phyloP scores from a whole-genome alignment of 2,797 vertebrate species.

The Propithecus perrieri region DNA sequence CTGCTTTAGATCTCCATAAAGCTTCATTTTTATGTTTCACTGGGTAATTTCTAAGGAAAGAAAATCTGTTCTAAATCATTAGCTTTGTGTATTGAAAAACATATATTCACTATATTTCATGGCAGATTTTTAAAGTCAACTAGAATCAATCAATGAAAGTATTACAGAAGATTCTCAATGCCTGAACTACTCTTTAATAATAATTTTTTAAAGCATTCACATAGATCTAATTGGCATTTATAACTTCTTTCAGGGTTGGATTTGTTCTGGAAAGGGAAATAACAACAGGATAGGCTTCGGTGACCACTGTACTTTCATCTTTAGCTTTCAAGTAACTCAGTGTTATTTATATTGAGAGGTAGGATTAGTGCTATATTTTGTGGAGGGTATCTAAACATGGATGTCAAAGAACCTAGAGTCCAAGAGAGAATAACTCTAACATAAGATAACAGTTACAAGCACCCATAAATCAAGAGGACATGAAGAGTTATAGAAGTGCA shows the following conservation, averaged over 20 bases:
- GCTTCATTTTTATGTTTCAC: conserved; percentile 66
- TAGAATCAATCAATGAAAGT: conserved; percentile 73
- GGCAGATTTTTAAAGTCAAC: conserved; percentile 70
- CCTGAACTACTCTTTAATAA: conserved; percentile 28
- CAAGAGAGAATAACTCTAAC: neutral
- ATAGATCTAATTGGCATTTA: conserved; percentile 2
- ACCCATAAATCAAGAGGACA: neutral
- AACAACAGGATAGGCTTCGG: neutral
- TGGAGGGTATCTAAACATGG: neutral
- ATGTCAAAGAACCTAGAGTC: neutral
- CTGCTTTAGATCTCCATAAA: conserved; percentile 59
- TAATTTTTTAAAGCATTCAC: conserved; percentile 27
- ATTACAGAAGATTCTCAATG: conserved; percentile 46
- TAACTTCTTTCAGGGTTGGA: neutral
- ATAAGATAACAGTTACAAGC: neutral
- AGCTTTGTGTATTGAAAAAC: conserved; percentile 76
- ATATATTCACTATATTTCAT: conserved; percentile 69
- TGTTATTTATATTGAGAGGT: neutral
- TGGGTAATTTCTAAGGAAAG: conserved; percentile 64
- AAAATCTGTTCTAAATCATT: conserved; percentile 76
- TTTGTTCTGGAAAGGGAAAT: conserved; percentile 11
- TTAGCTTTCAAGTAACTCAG: neutral
- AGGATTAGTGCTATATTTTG: neutral
- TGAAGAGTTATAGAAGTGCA: neutral
- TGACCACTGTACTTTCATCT: neutral